Base-by-base conservation (phyloP, 2,888 invertebrate species). In the Stenotaenia linearis region DNA sequence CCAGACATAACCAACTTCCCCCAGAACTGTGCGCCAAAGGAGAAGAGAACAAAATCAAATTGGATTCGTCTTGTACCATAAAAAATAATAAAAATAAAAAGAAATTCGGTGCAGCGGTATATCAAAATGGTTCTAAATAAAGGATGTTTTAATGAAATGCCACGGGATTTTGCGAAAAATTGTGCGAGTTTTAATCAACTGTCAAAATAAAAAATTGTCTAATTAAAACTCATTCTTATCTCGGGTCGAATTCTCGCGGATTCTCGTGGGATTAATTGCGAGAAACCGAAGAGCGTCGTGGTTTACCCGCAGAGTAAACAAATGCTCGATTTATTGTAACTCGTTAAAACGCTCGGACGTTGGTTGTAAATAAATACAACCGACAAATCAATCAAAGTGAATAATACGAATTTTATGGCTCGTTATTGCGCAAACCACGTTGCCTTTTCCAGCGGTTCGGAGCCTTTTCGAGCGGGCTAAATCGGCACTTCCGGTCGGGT, bases 41-140 rank as follows among this genome's bases (percentile, higher is more conserved):
- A 45, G 45, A 61, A 56, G 61, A 61, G 61, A 61, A 61, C 61
- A 61, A 61, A 61, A 61, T 61, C 61, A 61, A 61, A 61, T 61
- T 61, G 61, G 25, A 61, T 61, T 61, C 28, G 23, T 7, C 28
- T 23, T 25, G 28, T 28, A 9, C 61, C 61, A 61, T 61, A 61
- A 61, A 56, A 61, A 61, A 25, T 12, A 61, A 23, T 7, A 56
- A 21, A 18, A 56, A 56, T 40, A 45, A 40, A 40, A 40, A 40
- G 15, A 40, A 40, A 40, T 9, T 9, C 5, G 9, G 12, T 12
- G 12, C 2, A 40, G 12, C 12, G 9, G 12, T 18, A n/a, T 18
- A 12, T 15, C 12, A 45, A 45, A 15, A 45, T 5, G n/a, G n/a
- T 37, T 45, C 18, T 45, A 45, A 45, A 45, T 12, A 40, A 40